Percentiles rank a stretch among this genome's conserved stretches.
Conservation (phyloP, 1,140 invertebrate genomes). For the Bombus fervidus region DNA sequence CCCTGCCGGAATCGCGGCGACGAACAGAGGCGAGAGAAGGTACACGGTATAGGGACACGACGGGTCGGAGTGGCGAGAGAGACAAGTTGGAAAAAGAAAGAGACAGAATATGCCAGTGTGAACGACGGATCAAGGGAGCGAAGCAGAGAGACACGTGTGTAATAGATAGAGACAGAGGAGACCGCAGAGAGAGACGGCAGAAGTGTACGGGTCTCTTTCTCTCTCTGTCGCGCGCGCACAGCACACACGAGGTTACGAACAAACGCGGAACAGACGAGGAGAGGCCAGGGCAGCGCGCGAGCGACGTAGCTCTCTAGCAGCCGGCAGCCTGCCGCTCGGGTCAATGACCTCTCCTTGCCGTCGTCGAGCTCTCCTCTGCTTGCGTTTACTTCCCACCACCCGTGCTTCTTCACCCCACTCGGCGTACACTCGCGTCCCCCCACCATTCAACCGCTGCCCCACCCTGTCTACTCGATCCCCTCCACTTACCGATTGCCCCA, state of each 20-base stretch:
- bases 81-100: neutral
- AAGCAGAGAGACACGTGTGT: neutral
- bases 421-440: neutral
- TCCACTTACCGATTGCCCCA: neutral
- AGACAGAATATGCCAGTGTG: neutral
- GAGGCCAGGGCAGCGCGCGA: constrained; percentile 69
- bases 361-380: constrained; percentile 70
- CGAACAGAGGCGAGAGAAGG: constrained; percentile 59
- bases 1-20: constrained; percentile 59
- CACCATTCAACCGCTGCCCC: neutral
- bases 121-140: constrained; percentile 12
- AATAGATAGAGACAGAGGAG: neutral
- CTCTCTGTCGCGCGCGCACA: constrained; percentile 58
- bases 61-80: constrained; percentile 7
- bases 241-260: constrained; percentile 70
- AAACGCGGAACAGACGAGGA: constrained; percentile 70
- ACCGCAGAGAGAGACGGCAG: neutral
- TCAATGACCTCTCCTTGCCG: constrained; percentile 81
- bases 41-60: constrained; percentile 36
- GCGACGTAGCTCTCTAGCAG: constrained; percentile 79
- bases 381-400: constrained; percentile 34
- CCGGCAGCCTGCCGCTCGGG: constrained; percentile 81
- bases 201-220: constrained; percentile 41
- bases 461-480: neutral
- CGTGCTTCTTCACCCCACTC: constrained; percentile 11